Evolutionary conservation across 2,888 invertebrate species (phyloP).

Genomic region (Acleris laterana): DNA sequence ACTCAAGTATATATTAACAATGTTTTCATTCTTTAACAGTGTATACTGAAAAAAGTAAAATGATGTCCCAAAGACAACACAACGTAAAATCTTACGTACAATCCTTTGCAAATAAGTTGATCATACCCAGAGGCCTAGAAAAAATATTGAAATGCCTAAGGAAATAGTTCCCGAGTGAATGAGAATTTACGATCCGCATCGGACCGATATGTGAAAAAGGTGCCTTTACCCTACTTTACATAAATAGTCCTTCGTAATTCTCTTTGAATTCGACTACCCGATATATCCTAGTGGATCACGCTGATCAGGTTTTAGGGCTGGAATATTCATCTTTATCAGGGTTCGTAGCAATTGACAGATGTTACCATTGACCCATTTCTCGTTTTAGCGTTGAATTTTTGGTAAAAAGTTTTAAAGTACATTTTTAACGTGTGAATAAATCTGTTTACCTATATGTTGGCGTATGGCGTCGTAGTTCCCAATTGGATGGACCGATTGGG

Average conservation of each 20-base stretch:
- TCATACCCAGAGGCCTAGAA: slow-evolving; percentile 21
- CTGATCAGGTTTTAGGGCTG: slow-evolving; percentile 34
- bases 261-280: slow-evolving; percentile 48
- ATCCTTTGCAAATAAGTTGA: slow-evolving; percentile 7
- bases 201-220: slow-evolving; percentile 46
- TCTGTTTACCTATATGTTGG: too few species aligned
- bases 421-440: too few species aligned
- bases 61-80: too few species aligned
- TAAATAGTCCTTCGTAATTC: slow-evolving; percentile 49
- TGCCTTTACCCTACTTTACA: slow-evolving; percentile 51
- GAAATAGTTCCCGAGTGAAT: slow-evolving; percentile 44
- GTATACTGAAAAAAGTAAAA: too few species aligned
- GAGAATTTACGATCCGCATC: slow-evolving; percentile 46
- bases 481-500: too few species aligned
- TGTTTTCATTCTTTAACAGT: too few species aligned
- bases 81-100: background rate
- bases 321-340: slow-evolving; percentile 36
- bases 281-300: slow-evolving; percentile 42
- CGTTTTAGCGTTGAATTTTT: too few species aligned
- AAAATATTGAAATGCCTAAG: slow-evolving; percentile 41
- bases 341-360: slow-evolving; percentile 31
- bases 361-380: slow-evolving; percentile 20
- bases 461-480: too few species aligned
- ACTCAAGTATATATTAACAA: too few species aligned
- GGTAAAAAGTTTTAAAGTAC: too few species aligned